A percentile compares a stretch with the other conserved stretches of the same genome.
Conservation (phyloP, 2,113 vertebrate genomes). For the Chloropsis cyanopogon region DNA sequence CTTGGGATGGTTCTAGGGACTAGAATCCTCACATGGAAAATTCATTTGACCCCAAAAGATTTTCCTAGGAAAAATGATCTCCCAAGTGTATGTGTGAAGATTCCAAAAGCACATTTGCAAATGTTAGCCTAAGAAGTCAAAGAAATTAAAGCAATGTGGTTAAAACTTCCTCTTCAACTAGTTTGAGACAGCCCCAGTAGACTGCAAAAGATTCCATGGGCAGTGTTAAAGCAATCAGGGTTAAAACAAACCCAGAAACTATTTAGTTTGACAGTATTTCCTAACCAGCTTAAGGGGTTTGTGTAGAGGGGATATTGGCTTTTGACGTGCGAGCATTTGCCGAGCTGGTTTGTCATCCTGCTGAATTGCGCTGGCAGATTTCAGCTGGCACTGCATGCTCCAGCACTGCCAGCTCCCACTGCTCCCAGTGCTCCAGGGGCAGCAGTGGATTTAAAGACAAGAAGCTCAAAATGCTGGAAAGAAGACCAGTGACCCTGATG, state of each 20-base stretch:
- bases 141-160: slow-evolving; percentile 42
- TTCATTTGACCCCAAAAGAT: slow-evolving; percentile 53
- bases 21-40: slow-evolving; percentile 50
- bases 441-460: background rate
- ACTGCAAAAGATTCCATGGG: slow-evolving; percentile 35
- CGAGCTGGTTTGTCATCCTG: background rate
- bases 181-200: slow-evolving; percentile 31
- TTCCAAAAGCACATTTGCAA: slow-evolving; percentile 59
- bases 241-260: slow-evolving; percentile 44
- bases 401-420: background rate
- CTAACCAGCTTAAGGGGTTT: background rate
- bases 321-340: background rate
- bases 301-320: slow-evolving; percentile 10
- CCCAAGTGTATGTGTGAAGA: slow-evolving; percentile 2
- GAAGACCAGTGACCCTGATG: background rate
- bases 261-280: slow-evolving; percentile 22
- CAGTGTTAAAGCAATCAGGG: slow-evolving; percentile 59
- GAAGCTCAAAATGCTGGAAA: background rate
- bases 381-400: background rate
- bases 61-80: slow-evolving; percentile 60
- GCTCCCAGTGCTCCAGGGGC: background rate
- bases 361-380: rapidly evolving
- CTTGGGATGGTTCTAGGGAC: background rate
- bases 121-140: slow-evolving; percentile 39
- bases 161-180: slow-evolving; percentile 43